phyloP scores from a whole-genome alignment of 2,113 vertebrate genomes.

The Mormyrus iriodes region DNA sequence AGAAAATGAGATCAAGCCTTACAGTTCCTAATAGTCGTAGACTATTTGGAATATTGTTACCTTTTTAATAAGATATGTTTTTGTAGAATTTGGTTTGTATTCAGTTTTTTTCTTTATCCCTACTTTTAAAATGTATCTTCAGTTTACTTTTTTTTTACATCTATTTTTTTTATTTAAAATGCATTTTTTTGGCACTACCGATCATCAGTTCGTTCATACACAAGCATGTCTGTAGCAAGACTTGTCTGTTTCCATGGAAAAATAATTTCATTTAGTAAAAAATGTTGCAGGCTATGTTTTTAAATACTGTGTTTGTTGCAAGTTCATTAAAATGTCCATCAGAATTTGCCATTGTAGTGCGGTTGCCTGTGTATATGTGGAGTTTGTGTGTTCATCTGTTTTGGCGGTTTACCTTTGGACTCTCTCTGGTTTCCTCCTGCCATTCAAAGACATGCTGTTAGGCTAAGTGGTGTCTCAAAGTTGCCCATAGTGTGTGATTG shows the following conservation, averaged over 20 bases:
- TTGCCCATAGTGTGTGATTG: not conserved
- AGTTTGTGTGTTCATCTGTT: not conserved
- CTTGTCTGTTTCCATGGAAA: not conserved
- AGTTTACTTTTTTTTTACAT: not conserved
- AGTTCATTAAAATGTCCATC: not conserved
- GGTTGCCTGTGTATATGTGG: not conserved
- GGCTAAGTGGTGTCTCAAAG: not conserved
- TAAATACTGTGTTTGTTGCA: not conserved
- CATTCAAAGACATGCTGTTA: not conserved
- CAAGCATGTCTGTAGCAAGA: not conserved
- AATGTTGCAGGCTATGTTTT: not conserved
- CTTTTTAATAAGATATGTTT: not conserved
- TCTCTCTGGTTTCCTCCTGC: not conserved
- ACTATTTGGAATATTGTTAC: not conserved
- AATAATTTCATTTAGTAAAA: not conserved
- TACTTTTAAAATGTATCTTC: not conserved
- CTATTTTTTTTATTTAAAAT: not conserved
- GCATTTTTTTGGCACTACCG: not conserved
- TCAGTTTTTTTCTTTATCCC: not conserved
- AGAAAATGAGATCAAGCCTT: not conserved
- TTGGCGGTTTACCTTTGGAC: not conserved
- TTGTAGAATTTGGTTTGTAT: not conserved
- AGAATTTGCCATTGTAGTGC: not conserved
- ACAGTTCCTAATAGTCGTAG: not conserved
- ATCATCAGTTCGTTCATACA: not conserved